Conservation (phyloP, 2,113 vertebrate genomes). For the Falco punctatus region DNA sequence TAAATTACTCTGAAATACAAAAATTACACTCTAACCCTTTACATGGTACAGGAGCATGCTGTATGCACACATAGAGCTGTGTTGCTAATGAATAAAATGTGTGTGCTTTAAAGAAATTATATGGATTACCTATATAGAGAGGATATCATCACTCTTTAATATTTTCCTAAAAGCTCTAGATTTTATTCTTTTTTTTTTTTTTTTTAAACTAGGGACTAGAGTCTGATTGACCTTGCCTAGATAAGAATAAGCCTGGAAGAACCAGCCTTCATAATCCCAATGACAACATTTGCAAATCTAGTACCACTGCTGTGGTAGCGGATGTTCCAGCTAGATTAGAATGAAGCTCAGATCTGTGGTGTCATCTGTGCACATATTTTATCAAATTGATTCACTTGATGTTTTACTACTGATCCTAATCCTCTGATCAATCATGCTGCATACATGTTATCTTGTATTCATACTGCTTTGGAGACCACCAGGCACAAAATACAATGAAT, state of each 20-base stretch:
- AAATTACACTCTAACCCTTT: background rate
- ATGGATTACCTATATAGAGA: background rate
- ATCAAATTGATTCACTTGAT: background rate
- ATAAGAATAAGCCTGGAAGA: background rate
- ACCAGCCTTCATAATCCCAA: background rate
- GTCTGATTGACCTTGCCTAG: background rate
- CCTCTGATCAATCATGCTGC: background rate
- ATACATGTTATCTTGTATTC: background rate
- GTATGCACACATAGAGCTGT: background rate
- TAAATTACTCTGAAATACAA: constrained; percentile 7
- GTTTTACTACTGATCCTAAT: background rate
- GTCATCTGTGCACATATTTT: background rate
- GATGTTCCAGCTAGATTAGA: background rate
- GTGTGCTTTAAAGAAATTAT: background rate
- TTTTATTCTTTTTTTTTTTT: background rate
- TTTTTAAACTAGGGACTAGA: background rate
- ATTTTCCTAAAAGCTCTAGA: background rate
- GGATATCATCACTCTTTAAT: background rate
- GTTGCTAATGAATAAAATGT: background rate
- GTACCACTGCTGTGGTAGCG: background rate
- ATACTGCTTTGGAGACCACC: background rate
- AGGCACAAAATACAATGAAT: background rate
- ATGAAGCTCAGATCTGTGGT: background rate
- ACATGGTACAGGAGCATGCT: background rate
- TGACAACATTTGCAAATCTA: background rate